These are phyloP conservation scores for Upupa epops DNA, from an alignment of 2,113 vertebrate species.

Conservation along the genomic window DNA sequence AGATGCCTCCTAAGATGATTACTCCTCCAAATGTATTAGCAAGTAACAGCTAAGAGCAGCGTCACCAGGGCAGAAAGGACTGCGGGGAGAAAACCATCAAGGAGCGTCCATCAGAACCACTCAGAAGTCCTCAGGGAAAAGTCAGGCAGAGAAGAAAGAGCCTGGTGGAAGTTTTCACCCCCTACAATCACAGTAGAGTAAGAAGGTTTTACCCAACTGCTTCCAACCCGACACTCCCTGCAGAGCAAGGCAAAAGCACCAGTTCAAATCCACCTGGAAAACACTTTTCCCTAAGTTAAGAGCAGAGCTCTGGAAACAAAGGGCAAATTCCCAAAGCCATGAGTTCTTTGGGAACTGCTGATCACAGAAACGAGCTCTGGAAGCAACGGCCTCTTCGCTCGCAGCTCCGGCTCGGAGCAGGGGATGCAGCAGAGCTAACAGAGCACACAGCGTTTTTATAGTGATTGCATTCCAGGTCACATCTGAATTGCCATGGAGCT, in stretches of 20 bases:
- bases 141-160: background rate
- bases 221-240: background rate
- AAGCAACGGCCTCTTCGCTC: background rate
- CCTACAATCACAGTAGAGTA: background rate
- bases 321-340: background rate
- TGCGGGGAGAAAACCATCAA: background rate
- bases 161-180: background rate
- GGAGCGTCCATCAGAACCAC: background rate
- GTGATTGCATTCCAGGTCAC: slow-evolving; percentile 22
- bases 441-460: background rate
- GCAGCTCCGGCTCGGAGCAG: background rate
- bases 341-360: background rate
- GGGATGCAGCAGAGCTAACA: background rate
- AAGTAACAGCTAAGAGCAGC: accelerated
- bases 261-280: background rate
- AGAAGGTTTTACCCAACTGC: background rate
- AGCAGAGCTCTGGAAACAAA: background rate
- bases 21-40: background rate
- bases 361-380: background rate
- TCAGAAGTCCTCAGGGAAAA: background rate
- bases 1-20: background rate
- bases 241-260: background rate
- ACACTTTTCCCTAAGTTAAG: background rate
- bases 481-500: slow-evolving; percentile 45
- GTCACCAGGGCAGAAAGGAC: background rate